Base-by-base conservation (phyloP, 2,113 vertebrate genomes). In the Bujurquina vittata region DNA sequence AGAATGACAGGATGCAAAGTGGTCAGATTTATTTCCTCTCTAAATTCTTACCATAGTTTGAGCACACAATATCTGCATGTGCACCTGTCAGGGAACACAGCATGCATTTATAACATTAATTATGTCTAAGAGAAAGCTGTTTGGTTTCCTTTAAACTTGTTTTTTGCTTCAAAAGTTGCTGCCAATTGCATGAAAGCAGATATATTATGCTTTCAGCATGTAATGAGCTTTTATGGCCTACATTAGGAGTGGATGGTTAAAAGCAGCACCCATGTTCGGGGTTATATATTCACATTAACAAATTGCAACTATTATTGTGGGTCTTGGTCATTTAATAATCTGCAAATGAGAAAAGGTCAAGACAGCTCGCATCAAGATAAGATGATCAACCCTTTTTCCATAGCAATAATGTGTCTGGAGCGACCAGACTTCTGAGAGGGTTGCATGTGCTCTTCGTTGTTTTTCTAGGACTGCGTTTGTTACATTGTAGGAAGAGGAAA, bases 181-280 rank as follows among this genome's bases (percentile, higher is more conserved):
- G 1, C 4, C 15, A 35, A 0, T 7, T 40, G 54, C 33, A 22
- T 37, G 52, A 73, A 54, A 55, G 22, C 54, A 67, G 67, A 63
- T n/a, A 40, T 4, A 33, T 31, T 52, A 15, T 22, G 8, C 26
- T 74, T 20, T 26, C 15, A 56, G 56, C 6, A 49, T 60, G 17
- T 77, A 79, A 82, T 46, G 62, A 89, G 76, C 80, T 43, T 43
- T 56, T 26, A 58, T 54, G 54, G 33, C 69, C 67, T 43, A 57
- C 74, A 80, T 75, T 52, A 61, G 76, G 31, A 75, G 75, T 6
- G 29, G 10, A 60, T 17, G 58, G 23, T 12, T 23, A 58, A 75
- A 40, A 58, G 54, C 15, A 40, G 73, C 2, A 54, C 26, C 67
- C 0, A 4, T 18, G 29, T 3, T 29, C n/a, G 10, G 46, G 46